Base-by-base conservation (phyloP, 2,113 vertebrate species). In the Paraplagusia blochii region DNA sequence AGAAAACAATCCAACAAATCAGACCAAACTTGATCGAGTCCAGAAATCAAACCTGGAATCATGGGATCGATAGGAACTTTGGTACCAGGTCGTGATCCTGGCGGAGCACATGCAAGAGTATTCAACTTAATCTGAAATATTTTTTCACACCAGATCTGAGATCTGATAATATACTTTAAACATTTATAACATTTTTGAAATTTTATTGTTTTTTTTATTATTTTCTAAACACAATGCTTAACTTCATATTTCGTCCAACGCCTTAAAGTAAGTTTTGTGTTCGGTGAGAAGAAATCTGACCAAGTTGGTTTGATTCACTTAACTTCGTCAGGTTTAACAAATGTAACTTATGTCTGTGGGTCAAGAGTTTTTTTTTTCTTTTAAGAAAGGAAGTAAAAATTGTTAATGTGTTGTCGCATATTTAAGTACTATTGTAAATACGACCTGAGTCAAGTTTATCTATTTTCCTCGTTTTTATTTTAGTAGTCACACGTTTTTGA, bases 361-460 rank as follows among this genome's bases (percentile, higher is more conserved):
- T 40, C 4, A 40, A 40, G 8, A 40, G 11, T 40, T 40, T 40
- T 40, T 40, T 4, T 40, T 38, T 64, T 66, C 11, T 13, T 34
- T 29, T 1, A 34, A 29, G 16, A 15, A 44, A 11, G 53, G 18
- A 7, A 14, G 2, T 34, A 9, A 36, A 53, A 53, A 3, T 10
- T 11, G 39, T 16, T n/a, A n/a, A n/a, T n/a, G n/a, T n/a, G n/a
- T n/a, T n/a, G n/a, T 16, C 16, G 11, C 8, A 54, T 74, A 76
- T 83, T 79, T 70, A 75, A 79, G 60, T 56, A 49, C 22, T 29
- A 29, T 29, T 81, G 81, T 83, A 80, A 69, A 83, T 80, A 78
- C 13, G 47, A 29, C 63, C 38, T 64, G 52, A 79, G 36, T 69
- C 40, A 56, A 57, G 50, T 39, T 44, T 63, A 80, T 67, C 61